Base-by-base conservation (phyloP, 2,113 vertebrate species). In the Lutjanus erythropterus region DNA sequence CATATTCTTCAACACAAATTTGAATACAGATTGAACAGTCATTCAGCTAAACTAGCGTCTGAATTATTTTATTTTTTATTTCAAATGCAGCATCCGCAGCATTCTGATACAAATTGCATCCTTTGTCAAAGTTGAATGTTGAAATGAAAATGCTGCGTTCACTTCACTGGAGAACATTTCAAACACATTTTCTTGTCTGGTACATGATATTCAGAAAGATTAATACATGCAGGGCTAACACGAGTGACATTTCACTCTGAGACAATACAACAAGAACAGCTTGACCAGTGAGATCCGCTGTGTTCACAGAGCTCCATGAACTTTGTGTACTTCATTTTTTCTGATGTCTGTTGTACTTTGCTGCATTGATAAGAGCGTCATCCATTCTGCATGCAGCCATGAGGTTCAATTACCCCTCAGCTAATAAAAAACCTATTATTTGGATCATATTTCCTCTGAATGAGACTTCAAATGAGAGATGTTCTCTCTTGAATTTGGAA, bases 401-500 rank as follows among this genome's bases (percentile, higher is more conserved):
- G 10, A 16, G n/a, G 15, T 77, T 41, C 19, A 15, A 1, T 42
- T 25, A 39, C 12, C 31, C 21, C n/a, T 52, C n/a, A 2, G 3
- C 37, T 27, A 49, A 55, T 67, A 58, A 27, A 67, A 71, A 0
- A 6, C 1, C 5, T 9, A 14, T 73, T 65, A 46, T 83, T 81
- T 72, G 41, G 33, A 47, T 27, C 41, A 39, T 58, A 27, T 56
- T 78, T 59, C 68, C 42, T 44, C 6, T 53, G 37, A 44, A 53
- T 19, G 18, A 25, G 56, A 69, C 55, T 75, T 75, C 29, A 78
- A 78, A 80, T 23, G 42, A 50, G 59, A 68, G 27, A 56, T 1
- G 6, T 49, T 61, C 60, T 85, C 75, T 33, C 33, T 59, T 60
- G 44, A 62, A 42, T 75, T 65, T 9, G 53, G 9, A 10, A 21